Conservation (phyloP, 2,888 invertebrate genomes). For the Cynaeus angustus region DNA sequence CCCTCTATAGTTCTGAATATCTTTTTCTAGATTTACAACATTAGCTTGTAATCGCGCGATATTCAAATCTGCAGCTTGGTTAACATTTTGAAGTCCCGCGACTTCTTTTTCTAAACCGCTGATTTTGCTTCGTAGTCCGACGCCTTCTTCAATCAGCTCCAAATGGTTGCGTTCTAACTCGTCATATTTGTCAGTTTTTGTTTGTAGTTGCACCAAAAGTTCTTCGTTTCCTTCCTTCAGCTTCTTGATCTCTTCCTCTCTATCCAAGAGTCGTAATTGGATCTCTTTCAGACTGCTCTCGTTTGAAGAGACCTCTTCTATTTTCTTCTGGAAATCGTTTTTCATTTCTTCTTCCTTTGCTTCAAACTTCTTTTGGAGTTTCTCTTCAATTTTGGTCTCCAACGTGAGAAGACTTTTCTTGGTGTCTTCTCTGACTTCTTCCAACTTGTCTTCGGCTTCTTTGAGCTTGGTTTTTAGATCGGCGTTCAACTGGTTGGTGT, state of each 20-base stretch:
- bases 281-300: conserved; percentile 67
- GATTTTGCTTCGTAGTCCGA: conserved; percentile 53
- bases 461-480: conserved; percentile 51
- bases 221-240: conserved; percentile 70
- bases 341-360: conserved; percentile 59
- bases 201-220: conserved; percentile 66
- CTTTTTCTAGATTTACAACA: conserved; percentile 56
- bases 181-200: conserved; percentile 56
- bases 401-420: conserved; percentile 64
- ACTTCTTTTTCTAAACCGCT: conserved; percentile 57
- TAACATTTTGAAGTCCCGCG: conserved; percentile 47
- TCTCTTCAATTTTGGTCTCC: conserved; percentile 64
- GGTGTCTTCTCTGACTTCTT: conserved; percentile 70
- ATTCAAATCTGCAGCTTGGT: conserved; percentile 51
- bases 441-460: conserved; percentile 37
- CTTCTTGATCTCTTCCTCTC: conserved; percentile 69
- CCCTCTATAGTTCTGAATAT: conserved; percentile 40
- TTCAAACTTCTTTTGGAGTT: conserved; percentile 58
- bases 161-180: conserved; percentile 65
- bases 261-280: conserved; percentile 73
- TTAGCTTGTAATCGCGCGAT: conserved; percentile 56
- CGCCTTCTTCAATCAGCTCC: conserved; percentile 65
- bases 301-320: conserved; percentile 59
- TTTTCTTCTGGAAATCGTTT: conserved; percentile 61
- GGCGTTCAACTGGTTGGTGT: conserved; percentile 54